Conservation (phyloP, 1,140 invertebrate species). For the Drosophila kanapiae region DNA sequence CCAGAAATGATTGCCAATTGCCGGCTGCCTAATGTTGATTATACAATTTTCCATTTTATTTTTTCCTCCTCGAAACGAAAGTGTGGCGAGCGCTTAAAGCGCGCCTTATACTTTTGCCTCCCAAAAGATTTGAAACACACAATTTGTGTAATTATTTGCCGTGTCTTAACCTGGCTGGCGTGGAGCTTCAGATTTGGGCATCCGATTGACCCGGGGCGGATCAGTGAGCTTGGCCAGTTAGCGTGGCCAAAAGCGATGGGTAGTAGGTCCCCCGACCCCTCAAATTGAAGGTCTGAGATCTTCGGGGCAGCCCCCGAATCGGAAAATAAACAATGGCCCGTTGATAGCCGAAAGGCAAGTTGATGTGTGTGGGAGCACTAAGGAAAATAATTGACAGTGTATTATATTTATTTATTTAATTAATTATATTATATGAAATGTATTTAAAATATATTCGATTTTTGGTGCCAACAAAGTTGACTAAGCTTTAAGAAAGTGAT, state of each 20-base stretch:
- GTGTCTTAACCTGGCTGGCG: constrained; percentile 13
- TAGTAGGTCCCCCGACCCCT: background rate
- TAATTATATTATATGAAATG: background rate
- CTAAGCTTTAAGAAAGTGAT: background rate
- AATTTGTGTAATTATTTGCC: constrained; percentile 68
- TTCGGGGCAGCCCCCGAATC: constrained; percentile 19
- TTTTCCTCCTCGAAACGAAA: constrained; percentile 31
- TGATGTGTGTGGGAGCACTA: background rate
- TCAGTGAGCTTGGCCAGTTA: constrained; percentile 31
- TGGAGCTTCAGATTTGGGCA: constrained; percentile 5
- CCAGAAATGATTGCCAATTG: constrained; percentile 81
- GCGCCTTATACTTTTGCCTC: constrained; percentile 32
- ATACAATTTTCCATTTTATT: constrained; percentile 61
- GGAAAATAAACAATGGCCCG: constrained; percentile 24
- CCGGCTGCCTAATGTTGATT: constrained; percentile 67
- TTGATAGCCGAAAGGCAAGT: constrained; percentile 14
- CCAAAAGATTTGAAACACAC: constrained; percentile 54
- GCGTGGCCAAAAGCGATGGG: constrained; percentile 23
- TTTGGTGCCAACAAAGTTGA: no score
- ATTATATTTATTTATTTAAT: background rate
- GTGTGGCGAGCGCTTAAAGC: constrained; percentile 44
- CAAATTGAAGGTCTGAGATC: constrained; percentile 47
- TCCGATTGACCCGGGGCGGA: constrained; percentile 39
- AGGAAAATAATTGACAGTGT: background rate
- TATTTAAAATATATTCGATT: background rate